Percentiles rank a stretch among this genome's conserved stretches.
phyloP scores from a whole-genome alignment of 2,797 vertebrate genomes.

The Pseudotriccus pelzelni region DNA sequence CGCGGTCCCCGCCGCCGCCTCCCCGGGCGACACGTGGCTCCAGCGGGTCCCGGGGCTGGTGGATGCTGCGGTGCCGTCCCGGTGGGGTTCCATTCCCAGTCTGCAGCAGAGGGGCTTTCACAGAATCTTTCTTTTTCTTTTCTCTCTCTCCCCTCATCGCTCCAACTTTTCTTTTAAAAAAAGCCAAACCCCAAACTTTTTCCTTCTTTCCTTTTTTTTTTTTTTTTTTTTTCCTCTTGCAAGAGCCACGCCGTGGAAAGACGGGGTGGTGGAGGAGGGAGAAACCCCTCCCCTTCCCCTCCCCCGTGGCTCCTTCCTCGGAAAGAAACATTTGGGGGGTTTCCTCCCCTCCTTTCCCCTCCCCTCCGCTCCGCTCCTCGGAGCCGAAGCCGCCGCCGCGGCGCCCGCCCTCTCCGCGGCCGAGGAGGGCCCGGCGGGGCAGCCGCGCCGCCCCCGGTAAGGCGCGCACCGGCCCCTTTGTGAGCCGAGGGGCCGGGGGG shows the following conservation, averaged over 20 bases:
- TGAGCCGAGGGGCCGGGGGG: not conserved
- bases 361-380: not conserved
- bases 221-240: rapidly evolving
- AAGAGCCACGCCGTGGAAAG: constrained; percentile 45
- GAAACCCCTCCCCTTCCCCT: constrained; percentile 44
- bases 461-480: not conserved
- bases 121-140: not conserved
- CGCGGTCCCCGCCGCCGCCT: not conserved
- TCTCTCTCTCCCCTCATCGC: rapidly evolving
- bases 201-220: not conserved
- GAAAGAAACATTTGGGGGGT: constrained; percentile 41
- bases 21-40: not conserved
- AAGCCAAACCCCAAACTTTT: not conserved
- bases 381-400: not conserved
- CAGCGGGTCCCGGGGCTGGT: not conserved
- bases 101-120: not conserved
- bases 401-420: not conserved
- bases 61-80: not conserved
- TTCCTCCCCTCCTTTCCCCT: not conserved
- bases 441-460: not conserved
- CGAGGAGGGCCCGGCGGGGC: not conserved
- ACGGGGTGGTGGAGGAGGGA: constrained; percentile 17
- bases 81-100: not conserved
- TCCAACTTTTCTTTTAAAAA: not conserved
- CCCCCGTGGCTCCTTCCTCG: constrained; percentile 31